phyloP scores from a whole-genome alignment of 1,140 invertebrate genomes.

The Polypedilum vanderplanki region DNA sequence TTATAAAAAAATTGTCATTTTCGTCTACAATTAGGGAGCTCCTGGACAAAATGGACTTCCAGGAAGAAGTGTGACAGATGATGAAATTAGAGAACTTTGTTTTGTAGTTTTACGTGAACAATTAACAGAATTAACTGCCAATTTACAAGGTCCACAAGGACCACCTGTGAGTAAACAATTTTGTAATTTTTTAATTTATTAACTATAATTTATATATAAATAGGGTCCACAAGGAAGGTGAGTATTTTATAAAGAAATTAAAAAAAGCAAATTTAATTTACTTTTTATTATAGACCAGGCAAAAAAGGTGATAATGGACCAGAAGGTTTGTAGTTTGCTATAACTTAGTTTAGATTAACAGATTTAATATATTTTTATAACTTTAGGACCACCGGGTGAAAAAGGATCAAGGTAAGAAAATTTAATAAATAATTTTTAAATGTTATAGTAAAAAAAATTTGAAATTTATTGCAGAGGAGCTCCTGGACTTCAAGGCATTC shows the following conservation, averaged over 20 bases:
- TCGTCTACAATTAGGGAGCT: too few species aligned
- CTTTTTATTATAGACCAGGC: background rate
- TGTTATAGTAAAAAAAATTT: background rate
- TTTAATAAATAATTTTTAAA: background rate
- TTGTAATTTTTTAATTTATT: background rate
- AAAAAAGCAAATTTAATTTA: too few species aligned
- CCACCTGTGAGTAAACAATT: background rate
- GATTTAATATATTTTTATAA: background rate
- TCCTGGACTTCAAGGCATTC: too few species aligned
- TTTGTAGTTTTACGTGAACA: background rate
- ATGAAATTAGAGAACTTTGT: slow-evolving; percentile 3
- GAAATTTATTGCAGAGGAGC: too few species aligned
- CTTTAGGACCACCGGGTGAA: background rate
- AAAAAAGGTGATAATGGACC: background rate
- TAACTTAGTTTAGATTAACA: background rate
- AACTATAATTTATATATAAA: background rate
- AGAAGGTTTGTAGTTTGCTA: background rate
- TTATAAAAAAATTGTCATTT: too few species aligned
- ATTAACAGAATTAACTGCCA: background rate
- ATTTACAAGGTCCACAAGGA: slow-evolving; percentile 7
- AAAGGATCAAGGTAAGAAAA: background rate
- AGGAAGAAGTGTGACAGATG: background rate
- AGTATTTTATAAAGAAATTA: background rate
- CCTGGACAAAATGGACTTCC: background rate
- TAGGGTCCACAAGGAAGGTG: background rate